Conservation (phyloP, 2,113 vertebrate species). For the Alectura lathami region DNA sequence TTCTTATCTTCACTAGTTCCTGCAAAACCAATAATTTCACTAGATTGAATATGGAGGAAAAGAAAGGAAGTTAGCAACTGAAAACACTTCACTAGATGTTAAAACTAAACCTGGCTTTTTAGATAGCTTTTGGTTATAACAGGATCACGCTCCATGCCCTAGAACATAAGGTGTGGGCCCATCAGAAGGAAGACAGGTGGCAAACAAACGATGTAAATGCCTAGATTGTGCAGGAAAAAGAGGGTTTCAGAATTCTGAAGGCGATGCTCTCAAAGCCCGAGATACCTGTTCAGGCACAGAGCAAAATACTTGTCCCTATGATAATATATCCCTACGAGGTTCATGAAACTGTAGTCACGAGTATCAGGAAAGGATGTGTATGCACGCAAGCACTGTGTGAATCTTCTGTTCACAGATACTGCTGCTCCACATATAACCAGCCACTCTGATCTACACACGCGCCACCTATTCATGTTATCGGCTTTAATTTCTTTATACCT, state of each 20-base stretch:
- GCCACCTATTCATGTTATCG: background rate
- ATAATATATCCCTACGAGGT: background rate
- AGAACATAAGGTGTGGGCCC: no score
- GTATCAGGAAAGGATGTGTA: background rate
- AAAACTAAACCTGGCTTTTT: background rate
- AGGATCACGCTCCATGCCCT: no score
- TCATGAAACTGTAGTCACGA: background rate
- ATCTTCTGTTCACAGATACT: background rate
- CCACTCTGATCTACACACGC: background rate
- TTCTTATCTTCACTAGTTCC: background rate
- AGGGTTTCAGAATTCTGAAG: background rate
- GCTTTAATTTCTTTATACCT: background rate
- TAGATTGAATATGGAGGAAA: background rate
- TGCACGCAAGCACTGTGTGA: background rate
- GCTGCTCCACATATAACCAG: background rate
- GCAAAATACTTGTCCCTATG: no score
- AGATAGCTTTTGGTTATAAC: background rate
- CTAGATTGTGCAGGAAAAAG: no score
- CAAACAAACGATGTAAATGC: no score
- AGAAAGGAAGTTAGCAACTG: background rate
- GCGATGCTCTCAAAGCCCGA: background rate
- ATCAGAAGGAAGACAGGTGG: no score
- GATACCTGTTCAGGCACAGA: background rate
- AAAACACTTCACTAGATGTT: background rate
- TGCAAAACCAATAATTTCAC: background rate